Conservation (phyloP, 2,888 invertebrate genomes). For the Drosophila emarginata region DNA sequence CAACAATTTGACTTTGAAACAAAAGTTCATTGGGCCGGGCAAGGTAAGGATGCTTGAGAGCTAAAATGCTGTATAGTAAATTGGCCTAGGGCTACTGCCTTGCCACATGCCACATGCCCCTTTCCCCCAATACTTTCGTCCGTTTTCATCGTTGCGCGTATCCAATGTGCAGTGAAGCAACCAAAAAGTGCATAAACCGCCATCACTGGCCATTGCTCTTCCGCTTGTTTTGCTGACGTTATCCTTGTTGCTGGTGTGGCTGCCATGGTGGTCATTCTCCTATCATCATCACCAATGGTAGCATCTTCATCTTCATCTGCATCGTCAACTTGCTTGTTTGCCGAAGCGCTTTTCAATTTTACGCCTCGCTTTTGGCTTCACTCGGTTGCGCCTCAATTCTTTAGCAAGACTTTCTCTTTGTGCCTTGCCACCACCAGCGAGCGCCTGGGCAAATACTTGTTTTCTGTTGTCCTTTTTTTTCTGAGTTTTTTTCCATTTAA, state of each 20-base stretch:
- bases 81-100: conserved; percentile 44
- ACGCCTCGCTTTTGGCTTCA: conserved; percentile 65
- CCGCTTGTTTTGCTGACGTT: conserved; percentile 59
- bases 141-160: conserved; percentile 10
- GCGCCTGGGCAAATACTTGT: conserved; percentile 58
- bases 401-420: conserved; percentile 44
- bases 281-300: conserved; percentile 10
- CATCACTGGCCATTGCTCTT: conserved; percentile 51
- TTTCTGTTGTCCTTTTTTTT: conserved; percentile 31
- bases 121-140: too few relatives aligned
- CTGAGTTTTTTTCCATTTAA: neutral
- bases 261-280: conserved; percentile 16
- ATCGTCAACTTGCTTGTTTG: conserved; percentile 53
- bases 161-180: conserved; percentile 32
- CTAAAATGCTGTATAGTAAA: conserved; percentile 67
- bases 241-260: conserved; percentile 3
- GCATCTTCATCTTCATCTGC: conserved; percentile 24
- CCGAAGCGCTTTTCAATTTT: conserved; percentile 70
- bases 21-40: conserved; percentile 42
- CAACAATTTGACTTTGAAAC: conserved; percentile 71
- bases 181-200: conserved; percentile 28
- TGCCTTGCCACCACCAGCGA: conserved; percentile 22
- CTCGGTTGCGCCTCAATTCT: conserved; percentile 53
- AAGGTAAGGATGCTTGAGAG: conserved; percentile 45
- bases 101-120: conserved; percentile 18